These are phyloP conservation scores for Sylvilagus floridanus DNA, from an alignment of 2,797 vertebrate genomes.

Conservation along the genomic window DNA sequence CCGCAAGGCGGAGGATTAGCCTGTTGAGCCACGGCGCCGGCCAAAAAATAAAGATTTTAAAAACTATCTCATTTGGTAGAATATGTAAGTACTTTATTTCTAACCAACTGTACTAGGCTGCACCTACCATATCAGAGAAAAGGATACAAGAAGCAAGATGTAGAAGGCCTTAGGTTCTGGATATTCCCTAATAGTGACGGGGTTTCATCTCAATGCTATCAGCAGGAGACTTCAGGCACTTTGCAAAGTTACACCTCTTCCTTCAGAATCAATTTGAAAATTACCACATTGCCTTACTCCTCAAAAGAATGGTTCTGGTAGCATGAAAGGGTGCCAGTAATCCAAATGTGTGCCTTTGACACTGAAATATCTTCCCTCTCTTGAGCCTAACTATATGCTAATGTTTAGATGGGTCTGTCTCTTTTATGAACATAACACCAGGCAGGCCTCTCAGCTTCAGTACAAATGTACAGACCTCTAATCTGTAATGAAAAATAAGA, in stretches of 20 bases:
- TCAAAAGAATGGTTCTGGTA: not conserved
- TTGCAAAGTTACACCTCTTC: not conserved
- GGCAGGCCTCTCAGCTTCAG: not conserved
- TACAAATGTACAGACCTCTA: not conserved
- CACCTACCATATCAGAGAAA: not conserved
- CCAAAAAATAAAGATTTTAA: not conserved
- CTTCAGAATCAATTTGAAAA: slow-evolving; percentile 5
- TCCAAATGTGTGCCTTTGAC: not conserved
- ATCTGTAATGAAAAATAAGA: slow-evolving; percentile 13
- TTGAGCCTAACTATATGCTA: slow-evolving; percentile 35
- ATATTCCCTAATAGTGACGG: not conserved
- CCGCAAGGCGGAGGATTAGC: too few relatives aligned
- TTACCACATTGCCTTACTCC: not conserved
- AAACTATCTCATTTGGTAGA: slow-evolving; percentile 11
- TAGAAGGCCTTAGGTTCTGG: not conserved
- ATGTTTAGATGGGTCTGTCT: not conserved
- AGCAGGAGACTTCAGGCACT: not conserved
- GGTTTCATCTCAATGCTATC: not conserved
- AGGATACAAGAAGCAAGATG: not conserved
- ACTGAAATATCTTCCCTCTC: not conserved
- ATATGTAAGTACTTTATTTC: slow-evolving; percentile 17
- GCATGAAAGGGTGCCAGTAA: not conserved
- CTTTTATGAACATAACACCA: not conserved
- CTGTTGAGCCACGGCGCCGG: too few relatives aligned
- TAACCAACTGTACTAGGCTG: not conserved